Evolutionary conservation across 2,888 invertebrate genomes (phyloP).

Genomic region (Calameuta filiformis): DNA sequence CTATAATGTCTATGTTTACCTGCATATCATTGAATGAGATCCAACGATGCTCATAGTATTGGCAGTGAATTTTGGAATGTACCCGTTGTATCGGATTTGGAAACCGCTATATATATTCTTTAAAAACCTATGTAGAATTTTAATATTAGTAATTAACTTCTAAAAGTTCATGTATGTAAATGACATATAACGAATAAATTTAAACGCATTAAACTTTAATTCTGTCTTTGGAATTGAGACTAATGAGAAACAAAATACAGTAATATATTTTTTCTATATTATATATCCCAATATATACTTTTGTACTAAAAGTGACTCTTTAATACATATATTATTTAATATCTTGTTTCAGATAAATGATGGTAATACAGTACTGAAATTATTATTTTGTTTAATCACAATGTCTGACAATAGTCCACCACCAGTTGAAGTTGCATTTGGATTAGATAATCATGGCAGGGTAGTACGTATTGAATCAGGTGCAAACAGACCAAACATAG

Average conservation of each 20-base stretch:
- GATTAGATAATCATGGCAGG: slow-evolving; percentile 46
- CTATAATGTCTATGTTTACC: background rate
- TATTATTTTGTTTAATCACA: slow-evolving; percentile 18
- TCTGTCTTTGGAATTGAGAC: no score
- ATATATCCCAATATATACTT: background rate
- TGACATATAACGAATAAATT: no score
- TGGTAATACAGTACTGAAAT: slow-evolving; percentile 13
- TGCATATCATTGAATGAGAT: no score
- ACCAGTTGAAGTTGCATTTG: slow-evolving; percentile 30
- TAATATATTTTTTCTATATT: background rate
- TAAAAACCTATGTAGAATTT: no score
- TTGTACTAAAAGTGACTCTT: background rate
- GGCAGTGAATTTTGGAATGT: background rate
- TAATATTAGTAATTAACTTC: no score
- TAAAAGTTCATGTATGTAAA: no score
- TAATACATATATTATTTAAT: background rate
- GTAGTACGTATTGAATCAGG: slow-evolving; percentile 42
- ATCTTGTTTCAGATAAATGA: slow-evolving; percentile 13
- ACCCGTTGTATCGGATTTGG: no score
- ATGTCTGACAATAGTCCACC: slow-evolving; percentile 57
- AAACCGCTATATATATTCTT: no score
- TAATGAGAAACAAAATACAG: no score
- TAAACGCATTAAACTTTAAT: no score
- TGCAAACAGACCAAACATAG: slow-evolving; percentile 33
- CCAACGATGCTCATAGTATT: background rate